A percentile compares a stretch with the other conserved stretches of the same genome.
Evolutionary conservation across 2,888 invertebrate species (phyloP).

Genomic region (Nomada lathburiana): DNA sequence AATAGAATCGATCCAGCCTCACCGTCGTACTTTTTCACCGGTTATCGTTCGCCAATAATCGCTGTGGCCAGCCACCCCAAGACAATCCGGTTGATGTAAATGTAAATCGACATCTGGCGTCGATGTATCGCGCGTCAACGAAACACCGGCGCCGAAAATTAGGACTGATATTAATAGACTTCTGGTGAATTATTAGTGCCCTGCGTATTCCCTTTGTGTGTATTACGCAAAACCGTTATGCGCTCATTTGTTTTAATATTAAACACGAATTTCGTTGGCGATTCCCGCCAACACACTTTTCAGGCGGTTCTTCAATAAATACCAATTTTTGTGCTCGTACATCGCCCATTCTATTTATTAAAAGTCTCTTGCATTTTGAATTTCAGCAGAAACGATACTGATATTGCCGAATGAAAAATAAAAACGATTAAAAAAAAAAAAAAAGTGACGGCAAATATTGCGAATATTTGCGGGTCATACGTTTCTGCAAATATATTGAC

Average conservation of each 20-base stretch:
- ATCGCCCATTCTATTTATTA: not conserved
- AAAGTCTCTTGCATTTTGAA: not conserved
- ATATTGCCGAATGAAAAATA: too few relatives aligned
- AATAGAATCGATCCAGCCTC: not conserved
- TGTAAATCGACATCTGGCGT: constrained; percentile 51
- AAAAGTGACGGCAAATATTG: not conserved
- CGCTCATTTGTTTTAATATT: not conserved
- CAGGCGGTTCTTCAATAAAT: not conserved
- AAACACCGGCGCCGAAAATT: constrained; percentile 41
- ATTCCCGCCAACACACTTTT: not conserved
- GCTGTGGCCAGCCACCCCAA: not conserved
- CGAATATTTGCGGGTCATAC: too few relatives aligned
- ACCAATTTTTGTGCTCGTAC: not conserved
- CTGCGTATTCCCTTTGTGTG: not conserved
- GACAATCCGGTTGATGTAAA: constrained; percentile 25
- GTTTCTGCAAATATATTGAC: too few relatives aligned
- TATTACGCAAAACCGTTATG: not conserved
- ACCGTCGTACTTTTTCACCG: not conserved
- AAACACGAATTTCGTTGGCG: not conserved
- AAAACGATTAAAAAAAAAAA: not conserved
- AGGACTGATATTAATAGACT: constrained; percentile 46
- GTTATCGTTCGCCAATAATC: not conserved
- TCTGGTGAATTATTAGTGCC: constrained; percentile 35
- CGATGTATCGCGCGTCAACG: constrained; percentile 44
- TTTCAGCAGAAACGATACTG: not conserved